Evolutionary conservation across 2,888 invertebrate species (phyloP).

Genomic region (Caenorhabditis doughertyi): DNA sequence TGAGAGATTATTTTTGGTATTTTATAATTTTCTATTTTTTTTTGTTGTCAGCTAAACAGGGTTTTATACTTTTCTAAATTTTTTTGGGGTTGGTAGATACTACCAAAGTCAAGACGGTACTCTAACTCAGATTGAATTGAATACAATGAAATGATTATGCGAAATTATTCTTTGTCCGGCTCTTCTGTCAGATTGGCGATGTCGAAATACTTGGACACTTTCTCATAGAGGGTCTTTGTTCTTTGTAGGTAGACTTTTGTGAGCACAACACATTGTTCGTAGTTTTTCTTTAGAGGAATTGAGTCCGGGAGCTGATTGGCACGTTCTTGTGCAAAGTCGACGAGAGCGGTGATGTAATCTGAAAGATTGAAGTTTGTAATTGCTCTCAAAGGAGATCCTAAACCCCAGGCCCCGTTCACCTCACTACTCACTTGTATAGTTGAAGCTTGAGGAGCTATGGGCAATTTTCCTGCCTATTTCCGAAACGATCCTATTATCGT

Average conservation of each 20-base stretch:
- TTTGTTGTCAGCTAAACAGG: neutral
- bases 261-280: slow-evolving; percentile 14
- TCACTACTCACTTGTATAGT: slow-evolving; percentile 10
- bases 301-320: slow-evolving; percentile 1
- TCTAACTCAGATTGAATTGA: too few relatives aligned
- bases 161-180: neutral
- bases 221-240: slow-evolving; percentile 13
- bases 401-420: too few relatives aligned
- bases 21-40: neutral
- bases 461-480: slow-evolving; percentile 8
- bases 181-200: neutral
- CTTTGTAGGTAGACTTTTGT: slow-evolving; percentile 26
- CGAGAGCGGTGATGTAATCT: slow-evolving; percentile 32
- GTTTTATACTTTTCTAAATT: slow-evolving; percentile 18
- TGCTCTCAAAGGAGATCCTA: neutral
- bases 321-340: neutral
- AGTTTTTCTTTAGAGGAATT: slow-evolving; percentile 4
- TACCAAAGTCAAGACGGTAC: neutral
- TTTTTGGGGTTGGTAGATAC: slow-evolving; percentile 33
- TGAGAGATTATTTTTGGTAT: slow-evolving; percentile 5
- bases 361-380: neutral
- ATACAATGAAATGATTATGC: too few relatives aligned
- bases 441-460: neutral
- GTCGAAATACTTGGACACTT: neutral
- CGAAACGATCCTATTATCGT: neutral